Base-by-base conservation (phyloP, 1,140 invertebrate species). In the Drosophila takahashii region DNA sequence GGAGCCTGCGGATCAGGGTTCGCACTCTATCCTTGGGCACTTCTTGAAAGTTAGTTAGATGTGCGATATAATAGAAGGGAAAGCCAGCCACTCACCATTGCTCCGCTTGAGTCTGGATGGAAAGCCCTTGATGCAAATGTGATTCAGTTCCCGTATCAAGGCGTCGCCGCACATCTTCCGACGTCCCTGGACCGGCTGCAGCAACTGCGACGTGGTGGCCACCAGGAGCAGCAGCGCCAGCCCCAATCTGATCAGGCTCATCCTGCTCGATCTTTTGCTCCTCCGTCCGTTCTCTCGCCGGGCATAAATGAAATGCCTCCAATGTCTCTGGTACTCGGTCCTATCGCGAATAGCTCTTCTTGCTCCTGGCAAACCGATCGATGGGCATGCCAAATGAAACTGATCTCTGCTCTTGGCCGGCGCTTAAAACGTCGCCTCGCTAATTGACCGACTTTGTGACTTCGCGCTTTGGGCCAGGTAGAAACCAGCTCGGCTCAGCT, bases 351-450 rank as follows among this genome's bases (percentile, higher is more conserved):
- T 22, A 9, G 29, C 29, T 58, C 34, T 13, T 22, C 58, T 22
- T 32, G 13, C 59, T 62, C 16, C 27, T 62, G 16, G 53, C 13
- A 37, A 62, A 60, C 36, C 75, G 65, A 58, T 87, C 79, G 50
- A 29, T 71, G 74, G 75, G 75, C 75, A 86, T 85, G 60, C 74
- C 81, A 81, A 87, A 76, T 87, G 74, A 71, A 50, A 76, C 73
- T 76, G 71, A 75, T 50, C 42, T 39, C 9, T 8, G 27, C 1
- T 0, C 9, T 2, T 15, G 5, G 32, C 10, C n/a, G 9, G 27
- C 11, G 39, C 34, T 44, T 4, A 69, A 16, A 7, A 52, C 51
- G 41, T 36, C 8, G 50, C 4, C 58, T 67, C 37, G 47, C 27
- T 44, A 59, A 60, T 53, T 80, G 73, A 80, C 65, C 65, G 81